Evolutionary conservation across 2,888 invertebrate genomes (phyloP).

Genomic region (Nasonovia ribisnigri): DNA sequence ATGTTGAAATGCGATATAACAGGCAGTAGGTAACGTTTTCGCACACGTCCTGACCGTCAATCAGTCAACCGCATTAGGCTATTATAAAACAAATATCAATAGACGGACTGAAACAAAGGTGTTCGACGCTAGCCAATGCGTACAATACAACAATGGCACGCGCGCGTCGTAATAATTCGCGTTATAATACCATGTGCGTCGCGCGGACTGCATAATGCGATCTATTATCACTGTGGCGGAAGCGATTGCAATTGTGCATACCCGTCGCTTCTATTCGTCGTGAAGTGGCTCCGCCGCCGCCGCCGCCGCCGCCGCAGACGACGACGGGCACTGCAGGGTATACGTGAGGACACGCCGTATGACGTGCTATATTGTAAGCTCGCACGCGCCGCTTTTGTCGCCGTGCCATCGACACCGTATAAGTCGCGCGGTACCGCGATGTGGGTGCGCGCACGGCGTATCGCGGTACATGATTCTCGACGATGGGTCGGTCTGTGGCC

Average conservation of each 20-base stretch:
- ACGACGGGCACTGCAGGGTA: not conserved
- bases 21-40: not conserved
- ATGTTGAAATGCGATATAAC: not conserved
- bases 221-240: not conserved
- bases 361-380: not conserved
- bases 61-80: too few relatives aligned
- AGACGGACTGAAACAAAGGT: not conserved
- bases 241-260: not conserved
- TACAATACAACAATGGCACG: not conserved
- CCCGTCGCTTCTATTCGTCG: not conserved
- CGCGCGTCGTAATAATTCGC: too few relatives aligned
- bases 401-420: slow-evolving; percentile 20
- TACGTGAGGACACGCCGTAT: not conserved
- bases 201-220: not conserved
- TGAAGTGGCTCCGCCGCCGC: not conserved
- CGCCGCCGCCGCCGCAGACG: not conserved
- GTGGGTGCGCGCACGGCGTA: not conserved
- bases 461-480: not conserved
- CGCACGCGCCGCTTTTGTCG: not conserved
- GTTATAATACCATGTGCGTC: not conserved
- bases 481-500: not conserved
- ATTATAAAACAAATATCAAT: not conserved
- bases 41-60: not conserved
- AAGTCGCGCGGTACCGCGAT: not conserved
- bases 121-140: not conserved